Conservation (phyloP, 2,888 invertebrate species). For the Cephus sareptanus region DNA sequence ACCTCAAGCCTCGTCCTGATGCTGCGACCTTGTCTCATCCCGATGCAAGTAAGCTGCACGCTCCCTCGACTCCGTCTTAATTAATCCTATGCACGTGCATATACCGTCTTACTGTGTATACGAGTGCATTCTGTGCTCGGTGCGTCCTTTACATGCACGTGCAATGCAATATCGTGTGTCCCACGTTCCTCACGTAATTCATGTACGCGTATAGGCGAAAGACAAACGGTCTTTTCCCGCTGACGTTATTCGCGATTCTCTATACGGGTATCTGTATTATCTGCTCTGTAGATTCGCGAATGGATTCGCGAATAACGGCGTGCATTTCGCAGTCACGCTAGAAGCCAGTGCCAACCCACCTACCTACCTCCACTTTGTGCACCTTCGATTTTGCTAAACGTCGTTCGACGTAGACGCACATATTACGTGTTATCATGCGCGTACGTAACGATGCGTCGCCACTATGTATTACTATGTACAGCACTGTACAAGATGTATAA, state of each 20-base stretch:
- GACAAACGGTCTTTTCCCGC: not conserved
- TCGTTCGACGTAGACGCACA: not conserved
- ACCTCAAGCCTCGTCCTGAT: not conserved
- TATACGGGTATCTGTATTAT: not conserved
- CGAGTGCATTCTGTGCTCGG: not conserved
- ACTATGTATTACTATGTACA: not conserved
- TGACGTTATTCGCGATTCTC: not conserved
- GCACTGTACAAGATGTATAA: not conserved
- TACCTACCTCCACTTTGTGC: not conserved
- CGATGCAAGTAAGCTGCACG: not conserved
- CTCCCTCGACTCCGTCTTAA: not conserved
- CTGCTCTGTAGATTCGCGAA: not conserved
- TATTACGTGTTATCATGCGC: not conserved
- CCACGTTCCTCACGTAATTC: not conserved
- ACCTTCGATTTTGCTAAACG: not conserved
- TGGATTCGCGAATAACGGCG: not conserved
- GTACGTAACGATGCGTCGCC: not conserved
- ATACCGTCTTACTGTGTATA: not conserved
- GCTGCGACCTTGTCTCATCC: not conserved
- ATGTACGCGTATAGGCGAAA: not conserved
- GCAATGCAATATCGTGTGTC: not conserved
- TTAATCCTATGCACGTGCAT: not conserved
- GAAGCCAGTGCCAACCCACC: not conserved
- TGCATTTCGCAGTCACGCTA: not conserved
- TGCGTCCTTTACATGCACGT: not conserved